Conservation (phyloP, 2,888 invertebrate species). For the Andrena praecox region DNA sequence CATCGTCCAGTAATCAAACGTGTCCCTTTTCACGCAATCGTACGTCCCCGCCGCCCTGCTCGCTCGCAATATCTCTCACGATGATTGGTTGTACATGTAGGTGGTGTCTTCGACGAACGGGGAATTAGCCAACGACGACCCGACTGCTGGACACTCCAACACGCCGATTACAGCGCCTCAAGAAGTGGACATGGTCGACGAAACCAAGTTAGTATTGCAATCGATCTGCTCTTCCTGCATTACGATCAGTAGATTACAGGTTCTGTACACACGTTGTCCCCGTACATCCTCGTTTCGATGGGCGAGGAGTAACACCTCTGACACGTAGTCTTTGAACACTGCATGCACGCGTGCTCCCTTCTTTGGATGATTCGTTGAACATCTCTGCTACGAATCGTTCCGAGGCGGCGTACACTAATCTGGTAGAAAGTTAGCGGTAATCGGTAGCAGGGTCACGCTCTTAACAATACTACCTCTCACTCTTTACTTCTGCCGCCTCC, state of each 20-base stretch:
- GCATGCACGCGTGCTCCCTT: slow-evolving; percentile 33
- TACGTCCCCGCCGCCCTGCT: background rate
- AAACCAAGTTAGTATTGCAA: slow-evolving; percentile 94
- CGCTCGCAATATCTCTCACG: slow-evolving; percentile 13
- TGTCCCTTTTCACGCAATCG: background rate
- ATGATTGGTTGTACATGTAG: slow-evolving; percentile 85
- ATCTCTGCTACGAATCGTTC: background rate
- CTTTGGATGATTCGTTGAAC: background rate
- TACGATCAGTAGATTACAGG: background rate
- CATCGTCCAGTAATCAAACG: slow-evolving; percentile 15
- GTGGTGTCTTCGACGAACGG: slow-evolving; percentile 99
- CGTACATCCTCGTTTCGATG: background rate
- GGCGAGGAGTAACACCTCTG: background rate
- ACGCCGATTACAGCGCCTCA: slow-evolving; percentile 97
- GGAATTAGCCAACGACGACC: slow-evolving; percentile 97
- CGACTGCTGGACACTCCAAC: slow-evolving; percentile 98
- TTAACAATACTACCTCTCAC: slow-evolving; percentile 4
- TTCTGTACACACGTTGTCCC: background rate
- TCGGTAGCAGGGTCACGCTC: background rate
- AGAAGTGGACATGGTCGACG: slow-evolving; percentile 98
- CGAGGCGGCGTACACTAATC: slow-evolving; percentile 13
- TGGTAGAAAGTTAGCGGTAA: background rate
- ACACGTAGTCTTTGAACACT: slow-evolving; percentile 23
- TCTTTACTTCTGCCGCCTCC: background rate
- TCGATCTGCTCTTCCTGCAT: background rate